phyloP scores from a whole-genome alignment of 2,113 vertebrate species.

The Anguilla japonica region DNA sequence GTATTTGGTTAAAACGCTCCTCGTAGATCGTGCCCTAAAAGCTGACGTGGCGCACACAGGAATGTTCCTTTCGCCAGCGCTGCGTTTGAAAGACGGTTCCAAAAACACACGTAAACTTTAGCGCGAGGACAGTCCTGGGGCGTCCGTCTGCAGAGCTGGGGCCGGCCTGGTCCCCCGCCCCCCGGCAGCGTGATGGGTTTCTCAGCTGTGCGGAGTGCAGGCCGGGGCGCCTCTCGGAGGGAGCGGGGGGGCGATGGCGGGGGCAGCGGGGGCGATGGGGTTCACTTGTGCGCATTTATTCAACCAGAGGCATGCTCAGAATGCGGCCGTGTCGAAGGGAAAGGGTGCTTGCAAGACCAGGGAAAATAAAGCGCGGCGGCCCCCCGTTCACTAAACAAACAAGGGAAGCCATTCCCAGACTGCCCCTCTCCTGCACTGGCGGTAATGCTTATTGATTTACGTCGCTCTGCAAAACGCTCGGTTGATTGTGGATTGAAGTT shows the following conservation, averaged over 20 bases:
- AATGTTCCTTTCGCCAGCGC: no score
- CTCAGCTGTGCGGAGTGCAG: background rate
- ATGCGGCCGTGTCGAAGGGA: background rate
- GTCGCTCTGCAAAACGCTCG: conserved; percentile 21
- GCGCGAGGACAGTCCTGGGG: no score
- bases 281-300: background rate
- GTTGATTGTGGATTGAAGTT: conserved; percentile 24
- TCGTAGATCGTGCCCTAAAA: no score
- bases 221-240: background rate
- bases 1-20: no score
- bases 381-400: background rate
- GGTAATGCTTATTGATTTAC: conserved; percentile 28
- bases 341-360: background rate
- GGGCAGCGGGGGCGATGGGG: background rate
- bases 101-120: no score
- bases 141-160: no score
- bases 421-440: conserved; percentile 2
- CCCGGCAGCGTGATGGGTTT: background rate
- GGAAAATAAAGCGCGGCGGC: background rate
- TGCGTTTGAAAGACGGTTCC: no score
- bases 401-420: background rate
- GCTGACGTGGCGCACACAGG: no score
- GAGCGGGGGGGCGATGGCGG: no score
- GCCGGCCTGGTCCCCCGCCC: no score
- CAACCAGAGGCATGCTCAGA: background rate